phyloP scores from a whole-genome alignment of 2,113 vertebrate species.

The Oreochromis niloticus region DNA sequence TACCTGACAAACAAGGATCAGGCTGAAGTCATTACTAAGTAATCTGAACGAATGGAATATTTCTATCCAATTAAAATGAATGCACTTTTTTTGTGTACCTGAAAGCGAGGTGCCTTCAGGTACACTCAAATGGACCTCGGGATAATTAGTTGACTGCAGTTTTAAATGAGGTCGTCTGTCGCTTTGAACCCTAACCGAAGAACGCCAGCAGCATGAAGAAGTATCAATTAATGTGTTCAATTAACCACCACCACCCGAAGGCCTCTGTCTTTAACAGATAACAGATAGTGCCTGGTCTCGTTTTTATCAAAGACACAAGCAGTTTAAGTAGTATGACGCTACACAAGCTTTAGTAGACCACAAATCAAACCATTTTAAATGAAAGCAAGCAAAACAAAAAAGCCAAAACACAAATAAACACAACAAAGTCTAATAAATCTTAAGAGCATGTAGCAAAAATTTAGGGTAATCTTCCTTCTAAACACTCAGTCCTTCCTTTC shows the following conservation, averaged over 20 bases:
- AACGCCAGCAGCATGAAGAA: background rate
- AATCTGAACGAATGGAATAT: background rate
- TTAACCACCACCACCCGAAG: background rate
- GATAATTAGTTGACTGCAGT: background rate
- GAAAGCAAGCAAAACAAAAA: background rate
- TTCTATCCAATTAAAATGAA: background rate
- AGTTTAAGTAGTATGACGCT: background rate
- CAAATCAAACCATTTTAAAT: background rate
- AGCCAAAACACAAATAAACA: background rate
- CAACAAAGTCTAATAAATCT: background rate
- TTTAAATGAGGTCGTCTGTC: background rate
- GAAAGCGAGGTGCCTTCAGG: background rate
- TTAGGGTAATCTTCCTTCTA: fast-evolving
- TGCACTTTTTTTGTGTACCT: fast-evolving
- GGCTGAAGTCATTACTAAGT: background rate
- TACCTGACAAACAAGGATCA: background rate
- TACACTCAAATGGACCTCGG: background rate
- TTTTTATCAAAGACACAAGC: background rate
- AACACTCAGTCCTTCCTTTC: background rate
- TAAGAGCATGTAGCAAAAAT: background rate
- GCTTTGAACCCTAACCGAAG: background rate
- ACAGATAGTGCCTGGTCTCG: background rate
- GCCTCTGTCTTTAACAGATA: background rate
- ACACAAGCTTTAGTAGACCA: background rate
- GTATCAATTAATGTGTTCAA: background rate